phyloP scores from a whole-genome alignment of 1,140 invertebrate species.

The Formica exsecta region DNA sequence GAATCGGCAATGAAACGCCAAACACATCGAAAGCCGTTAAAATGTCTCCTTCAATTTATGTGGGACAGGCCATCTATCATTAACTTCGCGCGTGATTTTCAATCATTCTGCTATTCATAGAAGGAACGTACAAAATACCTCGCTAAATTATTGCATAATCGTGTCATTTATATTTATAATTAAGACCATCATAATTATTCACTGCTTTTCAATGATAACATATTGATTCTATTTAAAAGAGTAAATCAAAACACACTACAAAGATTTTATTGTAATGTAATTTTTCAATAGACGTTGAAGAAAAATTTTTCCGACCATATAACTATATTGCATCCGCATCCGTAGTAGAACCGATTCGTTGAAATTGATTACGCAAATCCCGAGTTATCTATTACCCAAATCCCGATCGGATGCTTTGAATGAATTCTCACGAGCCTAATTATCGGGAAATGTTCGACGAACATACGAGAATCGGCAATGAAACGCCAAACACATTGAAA shows the following conservation, averaged over 20 bases:
- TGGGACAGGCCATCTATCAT: slow-evolving; percentile 9
- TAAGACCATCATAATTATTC: too few species aligned
- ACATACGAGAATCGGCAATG: not conserved
- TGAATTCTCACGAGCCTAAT: slow-evolving; percentile 36
- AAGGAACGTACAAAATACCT: not conserved
- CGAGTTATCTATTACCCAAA: not conserved
- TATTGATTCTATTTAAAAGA: too few species aligned
- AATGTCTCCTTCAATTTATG: slow-evolving; percentile 49
- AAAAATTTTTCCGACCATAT: not conserved
- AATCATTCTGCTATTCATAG: not conserved
- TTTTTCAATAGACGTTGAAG: not conserved
- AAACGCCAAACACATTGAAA: not conserved
- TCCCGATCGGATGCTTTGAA: slow-evolving; percentile 11
- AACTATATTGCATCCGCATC: not conserved
- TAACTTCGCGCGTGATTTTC: slow-evolving; percentile 14
- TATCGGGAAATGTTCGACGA: slow-evolving; percentile 50
- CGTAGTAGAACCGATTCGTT: not conserved
- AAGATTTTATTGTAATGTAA: not conserved
- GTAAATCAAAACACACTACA: too few species aligned
- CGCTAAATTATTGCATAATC: too few species aligned
- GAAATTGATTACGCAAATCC: slow-evolving; percentile 32
- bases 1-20: not conserved
- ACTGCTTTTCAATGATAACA: too few species aligned
- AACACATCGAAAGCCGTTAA: slow-evolving; percentile 13
- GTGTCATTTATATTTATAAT: too few species aligned